Evolutionary conservation across 2,888 invertebrate species (phyloP).

Genomic region (Leptinotarsa peninsularis): DNA sequence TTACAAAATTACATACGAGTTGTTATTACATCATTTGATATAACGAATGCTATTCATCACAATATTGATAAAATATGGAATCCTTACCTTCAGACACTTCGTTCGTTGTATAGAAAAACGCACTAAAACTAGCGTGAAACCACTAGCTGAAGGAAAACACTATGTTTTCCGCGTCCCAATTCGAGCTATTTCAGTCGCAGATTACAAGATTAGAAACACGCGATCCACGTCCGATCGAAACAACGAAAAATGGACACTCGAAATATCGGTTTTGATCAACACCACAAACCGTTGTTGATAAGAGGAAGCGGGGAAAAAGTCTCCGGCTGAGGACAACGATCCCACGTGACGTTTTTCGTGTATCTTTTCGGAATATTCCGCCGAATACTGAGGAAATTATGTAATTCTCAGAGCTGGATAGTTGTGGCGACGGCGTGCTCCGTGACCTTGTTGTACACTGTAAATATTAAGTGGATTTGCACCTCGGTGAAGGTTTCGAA

Average conservation of each 20-base stretch:
- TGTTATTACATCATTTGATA: too few relatives aligned
- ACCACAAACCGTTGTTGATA: background rate
- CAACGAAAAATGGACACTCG: conserved; percentile 18
- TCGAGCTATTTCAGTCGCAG: conserved; percentile 26
- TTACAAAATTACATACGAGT: too few relatives aligned
- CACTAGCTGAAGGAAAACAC: conserved; percentile 13
- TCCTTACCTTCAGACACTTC: conserved; percentile 14
- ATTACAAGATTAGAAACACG: conserved; percentile 24
- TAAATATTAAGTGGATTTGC: conserved; percentile 29
- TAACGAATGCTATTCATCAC: too few relatives aligned
- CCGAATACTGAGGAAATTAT: conserved; percentile 32
- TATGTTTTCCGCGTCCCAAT: conserved; percentile 20
- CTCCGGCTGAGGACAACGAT: conserved; percentile 7
- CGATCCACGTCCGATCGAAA: conserved; percentile 15
- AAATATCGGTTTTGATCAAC: conserved; percentile 2
- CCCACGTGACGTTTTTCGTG: conserved; percentile 17
- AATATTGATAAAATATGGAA: background rate
- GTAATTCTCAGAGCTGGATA: conserved; percentile 22
- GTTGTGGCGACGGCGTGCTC: conserved; percentile 22
- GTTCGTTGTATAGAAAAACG: background rate
- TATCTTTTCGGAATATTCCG: conserved; percentile 27
- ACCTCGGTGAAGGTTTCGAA: conserved; percentile 27
- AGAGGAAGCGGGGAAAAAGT: background rate
- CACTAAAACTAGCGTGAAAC: background rate
- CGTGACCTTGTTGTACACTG: conserved; percentile 29